Evolutionary conservation across 1,140 invertebrate genomes (phyloP), one percentile per base, ranked within the genome.

Genomic region (Hyles vespertilio): DNA sequence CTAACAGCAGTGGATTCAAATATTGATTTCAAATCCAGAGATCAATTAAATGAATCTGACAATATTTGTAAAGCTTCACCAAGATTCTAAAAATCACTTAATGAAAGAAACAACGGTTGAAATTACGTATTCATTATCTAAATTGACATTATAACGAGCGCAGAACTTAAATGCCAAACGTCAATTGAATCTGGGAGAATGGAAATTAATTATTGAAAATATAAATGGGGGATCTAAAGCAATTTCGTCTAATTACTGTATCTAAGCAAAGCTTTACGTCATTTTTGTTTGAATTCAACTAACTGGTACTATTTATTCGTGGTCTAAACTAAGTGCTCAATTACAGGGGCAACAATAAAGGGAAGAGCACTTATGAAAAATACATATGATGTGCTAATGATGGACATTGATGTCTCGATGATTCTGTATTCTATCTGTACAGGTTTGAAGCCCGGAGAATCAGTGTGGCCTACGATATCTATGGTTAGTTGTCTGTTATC

Each of bases 401-500:
- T 66, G 57, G 63, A 63, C 36, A 40, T 56, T 47, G 62, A 66
- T 62, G 49, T 60, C 32, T 63, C 11, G 47, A 47, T 71, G 66
- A 58, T 74, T 32, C 51, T 53, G 36, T 1, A 6, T 45, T 5
- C 36, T 54, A 54, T 71, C 74, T 84, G 78, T 87, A 87, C 82
- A 87, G 69, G 69, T 61, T 70, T 54, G 59, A 86, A 85, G 75
- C 75, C 65, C 77, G 63, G 64, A 73, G 65, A 56, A 12, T 78
- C 64, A 68, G 72, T 89, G 81, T 84, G 65, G 68, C 65, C 77
- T 89, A 89, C 86, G 86, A 89, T 89, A 80, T 89, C 86, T 89
- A 89, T 89, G 86, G 86, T 89, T 87, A 84, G 49, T 72, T 74
- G 65, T 69, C 63, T 69, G 74, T 81, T 79, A 63, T 77, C 59